phyloP scores from a whole-genome alignment of 2,113 vertebrate genomes.

The Australoheros scitulus region DNA sequence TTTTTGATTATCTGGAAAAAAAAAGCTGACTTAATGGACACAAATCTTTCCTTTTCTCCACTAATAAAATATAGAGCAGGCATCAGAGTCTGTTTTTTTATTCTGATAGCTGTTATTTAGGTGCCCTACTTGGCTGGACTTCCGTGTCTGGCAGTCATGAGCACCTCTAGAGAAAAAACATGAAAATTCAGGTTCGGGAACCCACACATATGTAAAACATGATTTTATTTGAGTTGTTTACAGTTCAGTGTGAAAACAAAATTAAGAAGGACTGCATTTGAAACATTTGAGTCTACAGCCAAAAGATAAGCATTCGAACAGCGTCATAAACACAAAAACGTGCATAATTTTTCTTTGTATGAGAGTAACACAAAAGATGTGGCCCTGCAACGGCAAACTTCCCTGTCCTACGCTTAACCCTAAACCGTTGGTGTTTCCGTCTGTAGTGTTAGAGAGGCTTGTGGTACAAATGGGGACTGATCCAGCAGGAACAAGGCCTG shows the following conservation, averaged over 20 bases:
- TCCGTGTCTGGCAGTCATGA: constrained; percentile 63
- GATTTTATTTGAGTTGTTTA: constrained; percentile 36
- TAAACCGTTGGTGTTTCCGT: constrained; percentile 65
- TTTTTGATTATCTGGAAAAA: constrained; percentile 57
- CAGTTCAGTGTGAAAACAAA: constrained; percentile 21
- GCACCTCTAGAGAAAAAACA: constrained; percentile 61
- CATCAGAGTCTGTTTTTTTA: constrained; percentile 56
- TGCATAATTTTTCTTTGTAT: not conserved
- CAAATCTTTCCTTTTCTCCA: constrained; percentile 55
- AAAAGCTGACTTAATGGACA: constrained; percentile 64
- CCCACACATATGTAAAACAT: constrained; percentile 25
- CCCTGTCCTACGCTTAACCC: constrained; percentile 63
- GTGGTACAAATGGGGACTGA: constrained; percentile 55
- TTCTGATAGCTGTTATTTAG: constrained; percentile 67
- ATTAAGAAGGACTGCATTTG: not conserved
- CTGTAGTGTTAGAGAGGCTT: constrained; percentile 57
- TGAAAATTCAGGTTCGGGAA: constrained; percentile 65
- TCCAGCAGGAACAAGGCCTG: constrained; percentile 60
- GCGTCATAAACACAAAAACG: not conserved
- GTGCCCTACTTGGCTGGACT: constrained; percentile 71
- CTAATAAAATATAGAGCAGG: constrained; percentile 60
- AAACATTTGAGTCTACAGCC: not conserved
- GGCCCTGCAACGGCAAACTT: constrained; percentile 52
- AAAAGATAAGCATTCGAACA: not conserved
- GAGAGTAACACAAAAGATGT: constrained; percentile 59